Conservation (phyloP, 1,140 invertebrate genomes). For the Leptopilina boulardi region DNA sequence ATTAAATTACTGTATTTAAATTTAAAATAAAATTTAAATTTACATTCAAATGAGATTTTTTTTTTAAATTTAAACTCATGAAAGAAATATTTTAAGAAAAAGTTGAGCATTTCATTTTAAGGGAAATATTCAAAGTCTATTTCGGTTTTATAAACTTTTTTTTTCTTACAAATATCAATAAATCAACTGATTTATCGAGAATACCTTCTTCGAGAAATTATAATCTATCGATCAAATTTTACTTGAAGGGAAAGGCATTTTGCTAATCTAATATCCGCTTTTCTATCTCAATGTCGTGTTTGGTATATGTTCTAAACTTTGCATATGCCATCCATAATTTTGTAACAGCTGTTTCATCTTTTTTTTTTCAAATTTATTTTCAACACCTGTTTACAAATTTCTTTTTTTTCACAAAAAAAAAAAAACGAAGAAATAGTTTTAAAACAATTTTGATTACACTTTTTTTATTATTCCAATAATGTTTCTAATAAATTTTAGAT, state of each 20-base stretch:
- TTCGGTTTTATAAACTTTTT: too few relatives aligned
- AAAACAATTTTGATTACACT: neutral
- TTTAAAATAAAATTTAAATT: too few relatives aligned
- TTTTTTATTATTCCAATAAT: neutral
- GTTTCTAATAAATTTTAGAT: too few relatives aligned
- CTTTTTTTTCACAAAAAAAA: neutral
- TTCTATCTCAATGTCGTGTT: constrained; percentile 38
- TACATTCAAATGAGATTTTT: too few relatives aligned
- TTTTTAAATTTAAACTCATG: too few relatives aligned
- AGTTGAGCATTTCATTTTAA: too few relatives aligned
- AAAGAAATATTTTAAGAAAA: too few relatives aligned
- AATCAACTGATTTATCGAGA: constrained; percentile 46
- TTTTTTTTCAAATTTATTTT: constrained; percentile 7
- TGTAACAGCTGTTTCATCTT: neutral
- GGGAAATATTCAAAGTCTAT: too few relatives aligned
- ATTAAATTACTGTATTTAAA: too few relatives aligned
- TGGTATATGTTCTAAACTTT: neutral
- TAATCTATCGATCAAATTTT: constrained; percentile 46
- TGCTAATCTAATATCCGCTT: constrained; percentile 44
- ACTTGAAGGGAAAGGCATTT: constrained; percentile 37
- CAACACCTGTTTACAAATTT: neutral
- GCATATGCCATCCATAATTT: constrained; percentile 17
- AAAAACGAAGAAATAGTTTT: neutral
- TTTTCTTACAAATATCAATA: too few relatives aligned
- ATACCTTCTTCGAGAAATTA: constrained; percentile 48